phyloP scores from a whole-genome alignment of 2,113 vertebrate species.

The Leucosticte australis region DNA sequence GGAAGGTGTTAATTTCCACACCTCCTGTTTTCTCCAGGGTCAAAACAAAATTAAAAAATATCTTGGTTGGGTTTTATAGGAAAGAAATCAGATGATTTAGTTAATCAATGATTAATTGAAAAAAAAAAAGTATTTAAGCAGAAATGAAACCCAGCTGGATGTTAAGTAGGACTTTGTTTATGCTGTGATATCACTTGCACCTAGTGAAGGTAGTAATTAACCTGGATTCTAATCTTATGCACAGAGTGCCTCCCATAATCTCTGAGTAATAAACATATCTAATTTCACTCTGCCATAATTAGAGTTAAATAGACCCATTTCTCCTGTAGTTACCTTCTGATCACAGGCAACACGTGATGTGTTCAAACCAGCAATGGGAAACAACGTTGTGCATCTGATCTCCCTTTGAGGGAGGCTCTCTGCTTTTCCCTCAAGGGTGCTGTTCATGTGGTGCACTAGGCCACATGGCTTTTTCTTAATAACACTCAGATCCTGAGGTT shows the following conservation, averaged over 20 bases:
- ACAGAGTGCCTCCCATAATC: not conserved
- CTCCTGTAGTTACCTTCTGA: not conserved
- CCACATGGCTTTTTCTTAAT: not conserved
- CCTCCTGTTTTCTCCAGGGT: not conserved
- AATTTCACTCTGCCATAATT: slow-evolving; percentile 1
- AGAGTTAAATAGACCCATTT: not conserved
- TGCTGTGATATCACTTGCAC: not conserved
- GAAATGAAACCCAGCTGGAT: not conserved
- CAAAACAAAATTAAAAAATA: not conserved
- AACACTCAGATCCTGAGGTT: not conserved
- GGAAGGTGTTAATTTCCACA: not conserved
- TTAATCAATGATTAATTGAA: not conserved
- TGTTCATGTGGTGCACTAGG: not conserved
- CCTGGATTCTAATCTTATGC: not conserved
- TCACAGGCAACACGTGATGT: not conserved
- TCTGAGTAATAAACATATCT: not conserved
- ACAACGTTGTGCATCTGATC: not conserved
- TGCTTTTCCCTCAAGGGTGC: not conserved
- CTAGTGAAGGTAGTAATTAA: not conserved
- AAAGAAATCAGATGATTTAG: not conserved
- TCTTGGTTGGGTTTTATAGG: not conserved
- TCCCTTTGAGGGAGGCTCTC: not conserved
- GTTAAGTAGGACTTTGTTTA: not conserved
- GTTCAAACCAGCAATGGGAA: not conserved
- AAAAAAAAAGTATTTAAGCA: not conserved